These are phyloP conservation scores for Ostrea edulis DNA, from an alignment of 1,140 invertebrate species.

Conservation along the genomic window DNA sequence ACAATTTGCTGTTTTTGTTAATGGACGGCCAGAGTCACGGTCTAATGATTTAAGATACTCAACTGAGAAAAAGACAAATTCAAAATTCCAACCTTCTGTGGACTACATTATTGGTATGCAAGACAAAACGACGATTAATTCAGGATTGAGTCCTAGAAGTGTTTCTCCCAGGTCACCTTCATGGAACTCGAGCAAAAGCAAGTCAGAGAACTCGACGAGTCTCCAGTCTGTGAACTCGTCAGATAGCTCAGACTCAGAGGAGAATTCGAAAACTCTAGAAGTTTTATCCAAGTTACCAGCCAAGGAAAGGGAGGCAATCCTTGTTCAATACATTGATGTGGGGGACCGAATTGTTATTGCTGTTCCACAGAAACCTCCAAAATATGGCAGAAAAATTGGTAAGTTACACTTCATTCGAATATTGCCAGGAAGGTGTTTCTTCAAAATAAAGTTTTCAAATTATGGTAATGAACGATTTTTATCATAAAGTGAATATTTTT, in stretches of 20 bases:
- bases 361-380: conserved; percentile 69
- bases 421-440: too few species aligned
- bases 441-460: not conserved
- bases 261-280: conserved; percentile 45
- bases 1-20: not conserved
- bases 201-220: conserved; percentile 50
- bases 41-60: conserved; percentile 11
- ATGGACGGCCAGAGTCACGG: not conserved
- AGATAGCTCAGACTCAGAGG: conserved; percentile 56
- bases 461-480: not conserved
- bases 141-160: conserved; percentile 30
- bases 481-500: not conserved
- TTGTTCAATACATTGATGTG: conserved; percentile 62
- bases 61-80: conserved; percentile 54
- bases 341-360: conserved; percentile 66
- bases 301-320: conserved; percentile 65
- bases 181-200: not conserved
- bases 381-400: conserved; percentile 72
- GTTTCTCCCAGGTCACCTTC: conserved; percentile 38
- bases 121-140: conserved; percentile 19
- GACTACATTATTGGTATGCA: conserved; percentile 60
- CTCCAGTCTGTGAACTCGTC: conserved; percentile 29
- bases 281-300: conserved; percentile 59
- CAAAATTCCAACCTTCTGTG: conserved; percentile 61
- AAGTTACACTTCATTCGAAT: conserved; percentile 30